Percentiles rank a stretch among this genome's conserved stretches.
phyloP scores from a whole-genome alignment of 2,797 vertebrate genomes.

The Euthynnus affinis region DNA sequence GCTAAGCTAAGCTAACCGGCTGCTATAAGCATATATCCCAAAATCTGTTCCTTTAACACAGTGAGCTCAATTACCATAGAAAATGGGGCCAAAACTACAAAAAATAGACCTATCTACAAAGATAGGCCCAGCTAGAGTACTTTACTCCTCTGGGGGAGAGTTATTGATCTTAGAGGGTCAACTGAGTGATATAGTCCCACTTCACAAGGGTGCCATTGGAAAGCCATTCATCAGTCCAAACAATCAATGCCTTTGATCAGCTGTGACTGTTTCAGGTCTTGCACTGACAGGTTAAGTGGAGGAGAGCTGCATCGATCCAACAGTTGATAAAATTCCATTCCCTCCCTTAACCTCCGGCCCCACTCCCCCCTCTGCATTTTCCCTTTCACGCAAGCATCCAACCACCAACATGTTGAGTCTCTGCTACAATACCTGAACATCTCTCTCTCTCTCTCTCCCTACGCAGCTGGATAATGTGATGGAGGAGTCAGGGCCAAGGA shows the following conservation, averaged over 20 bases:
- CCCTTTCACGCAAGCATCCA: neutral
- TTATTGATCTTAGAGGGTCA: conserved; percentile 6
- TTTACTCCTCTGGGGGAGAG: neutral
- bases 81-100: neutral
- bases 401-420: neutral
- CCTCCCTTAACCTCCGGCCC: conserved; percentile 8
- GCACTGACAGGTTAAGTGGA: conserved; percentile 41
- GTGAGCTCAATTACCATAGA: neutral
- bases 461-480: conserved; percentile 72
- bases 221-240: conserved; percentile 39
- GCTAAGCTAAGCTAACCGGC: too few relatives aligned
- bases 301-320: conserved; percentile 26
- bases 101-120: neutral
- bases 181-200: conserved; percentile 5
- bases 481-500: conserved; percentile 65
- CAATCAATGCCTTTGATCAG: conserved; percentile 56
- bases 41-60: neutral
- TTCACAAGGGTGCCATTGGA: neutral
- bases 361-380: neutral
- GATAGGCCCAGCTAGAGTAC: neutral
- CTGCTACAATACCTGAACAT: conserved; percentile 6
- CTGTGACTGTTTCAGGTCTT: conserved; percentile 19
- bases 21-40: neutral
- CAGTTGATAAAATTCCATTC: conserved; percentile 18
- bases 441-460: conserved; percentile 28